phyloP scores from a whole-genome alignment of 2,797 vertebrate species.

The Harpagifer antarcticus region DNA sequence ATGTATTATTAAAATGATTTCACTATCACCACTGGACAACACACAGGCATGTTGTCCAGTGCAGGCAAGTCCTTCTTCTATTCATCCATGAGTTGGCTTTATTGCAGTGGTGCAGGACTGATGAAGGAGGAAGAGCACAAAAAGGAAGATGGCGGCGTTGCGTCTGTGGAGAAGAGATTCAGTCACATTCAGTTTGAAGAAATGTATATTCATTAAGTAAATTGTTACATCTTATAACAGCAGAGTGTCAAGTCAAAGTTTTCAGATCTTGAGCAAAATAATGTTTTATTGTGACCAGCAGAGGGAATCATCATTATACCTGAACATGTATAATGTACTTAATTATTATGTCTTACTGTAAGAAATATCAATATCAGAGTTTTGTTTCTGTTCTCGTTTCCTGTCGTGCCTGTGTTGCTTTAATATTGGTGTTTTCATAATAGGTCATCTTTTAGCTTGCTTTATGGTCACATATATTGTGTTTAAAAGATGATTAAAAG shows the following conservation, averaged over 20 bases:
- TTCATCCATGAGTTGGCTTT: not conserved
- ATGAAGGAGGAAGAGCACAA: constrained; percentile 26
- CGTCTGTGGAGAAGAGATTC: constrained; percentile 19
- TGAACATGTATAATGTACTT: not conserved
- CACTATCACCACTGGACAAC: not conserved
- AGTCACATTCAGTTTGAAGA: not conserved
- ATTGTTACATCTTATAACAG: not conserved
- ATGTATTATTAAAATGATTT: not conserved
- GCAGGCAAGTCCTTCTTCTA: not conserved
- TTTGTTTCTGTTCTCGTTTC: not conserved
- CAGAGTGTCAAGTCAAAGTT: not conserved
- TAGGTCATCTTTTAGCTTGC: not conserved
- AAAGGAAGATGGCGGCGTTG: constrained; percentile 13
- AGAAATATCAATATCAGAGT: not conserved
- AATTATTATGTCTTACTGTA: not conserved
- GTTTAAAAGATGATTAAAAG: not conserved
- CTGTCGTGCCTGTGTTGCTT: not conserved
- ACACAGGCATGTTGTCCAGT: not conserved
- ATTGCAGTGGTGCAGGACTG: not conserved
- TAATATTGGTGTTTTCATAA: constrained; percentile 3
- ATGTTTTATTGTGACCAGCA: constrained; percentile 9
- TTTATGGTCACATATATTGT: not conserved
- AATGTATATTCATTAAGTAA: not conserved
- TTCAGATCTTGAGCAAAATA: not conserved
- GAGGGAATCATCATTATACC: not conserved